Conservation (phyloP, 2,113 vertebrate genomes). For the Dasyprocta punctata region DNA sequence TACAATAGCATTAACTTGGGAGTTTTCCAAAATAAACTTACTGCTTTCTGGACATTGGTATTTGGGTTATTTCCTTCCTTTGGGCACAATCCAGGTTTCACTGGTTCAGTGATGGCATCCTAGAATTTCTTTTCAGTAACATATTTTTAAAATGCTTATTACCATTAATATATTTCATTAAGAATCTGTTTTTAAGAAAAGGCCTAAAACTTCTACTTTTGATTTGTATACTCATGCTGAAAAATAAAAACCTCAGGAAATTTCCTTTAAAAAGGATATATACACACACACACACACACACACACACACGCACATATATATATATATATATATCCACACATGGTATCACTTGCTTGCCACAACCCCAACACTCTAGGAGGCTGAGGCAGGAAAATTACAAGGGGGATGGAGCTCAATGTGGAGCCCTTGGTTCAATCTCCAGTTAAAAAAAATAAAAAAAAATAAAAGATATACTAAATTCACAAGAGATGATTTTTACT, state of each 20-base stretch:
- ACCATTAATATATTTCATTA: constrained; percentile 3
- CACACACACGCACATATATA: not conserved
- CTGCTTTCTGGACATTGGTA: constrained; percentile 65
- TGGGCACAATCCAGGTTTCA: constrained; percentile 46
- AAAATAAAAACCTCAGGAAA: constrained; percentile 33
- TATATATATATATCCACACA: not conserved
- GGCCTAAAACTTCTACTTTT: constrained; percentile 3
- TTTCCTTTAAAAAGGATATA: constrained; percentile 6
- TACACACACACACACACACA: not conserved
- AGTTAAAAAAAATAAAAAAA: not conserved
- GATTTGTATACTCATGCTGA: not conserved
- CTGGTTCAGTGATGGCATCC: not conserved
- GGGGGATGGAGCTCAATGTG: not conserved
- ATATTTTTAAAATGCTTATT: constrained; percentile 36
- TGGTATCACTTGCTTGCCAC: not conserved
- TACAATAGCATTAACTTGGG: constrained; percentile 51
- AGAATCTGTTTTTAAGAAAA: constrained; percentile 49
- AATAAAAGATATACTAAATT: not conserved
- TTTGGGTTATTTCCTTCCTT: constrained; percentile 62
- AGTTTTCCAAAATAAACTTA: constrained; percentile 70
- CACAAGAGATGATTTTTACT: not conserved
- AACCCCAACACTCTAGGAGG: not conserved
- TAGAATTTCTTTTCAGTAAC: constrained; percentile 47
- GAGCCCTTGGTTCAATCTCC: not conserved
- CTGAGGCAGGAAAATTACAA: not conserved